These are phyloP conservation scores for Ploceus nigricollis DNA, from an alignment of 2,113 vertebrate genomes.

Conservation along the genomic window DNA sequence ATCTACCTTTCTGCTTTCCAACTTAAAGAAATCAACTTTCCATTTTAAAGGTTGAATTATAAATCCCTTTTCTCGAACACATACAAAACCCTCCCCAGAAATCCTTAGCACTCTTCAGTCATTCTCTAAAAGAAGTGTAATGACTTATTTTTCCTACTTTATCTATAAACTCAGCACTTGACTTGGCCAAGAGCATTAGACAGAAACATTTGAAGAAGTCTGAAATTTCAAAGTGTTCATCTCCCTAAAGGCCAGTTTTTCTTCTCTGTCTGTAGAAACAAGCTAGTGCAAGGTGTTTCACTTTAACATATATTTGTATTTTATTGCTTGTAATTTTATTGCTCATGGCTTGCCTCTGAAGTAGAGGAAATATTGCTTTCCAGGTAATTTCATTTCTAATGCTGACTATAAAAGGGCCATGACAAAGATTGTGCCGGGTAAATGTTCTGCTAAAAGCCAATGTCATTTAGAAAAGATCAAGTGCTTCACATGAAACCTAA, in stretches of 20 bases:
- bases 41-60: not conserved
- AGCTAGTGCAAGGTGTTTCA: not conserved
- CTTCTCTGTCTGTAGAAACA: not conserved
- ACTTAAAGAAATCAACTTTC: not conserved
- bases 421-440: not conserved
- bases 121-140: not conserved
- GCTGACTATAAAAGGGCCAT: not conserved
- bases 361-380: not conserved
- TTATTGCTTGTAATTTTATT: not conserved
- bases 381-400: not conserved
- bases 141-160: not conserved
- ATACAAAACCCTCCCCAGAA: accelerated
- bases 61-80: not conserved
- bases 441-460: not conserved
- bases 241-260: not conserved
- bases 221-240: not conserved
- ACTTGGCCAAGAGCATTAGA: not conserved
- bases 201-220: not conserved
- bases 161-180: not conserved
- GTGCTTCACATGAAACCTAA: not conserved
- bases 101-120: not conserved
- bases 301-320: not conserved
- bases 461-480: not conserved
- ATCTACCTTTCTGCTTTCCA: not conserved
- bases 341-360: not conserved